Base-by-base conservation (phyloP, 2,113 vertebrate species). In the Talpa occidentalis region DNA sequence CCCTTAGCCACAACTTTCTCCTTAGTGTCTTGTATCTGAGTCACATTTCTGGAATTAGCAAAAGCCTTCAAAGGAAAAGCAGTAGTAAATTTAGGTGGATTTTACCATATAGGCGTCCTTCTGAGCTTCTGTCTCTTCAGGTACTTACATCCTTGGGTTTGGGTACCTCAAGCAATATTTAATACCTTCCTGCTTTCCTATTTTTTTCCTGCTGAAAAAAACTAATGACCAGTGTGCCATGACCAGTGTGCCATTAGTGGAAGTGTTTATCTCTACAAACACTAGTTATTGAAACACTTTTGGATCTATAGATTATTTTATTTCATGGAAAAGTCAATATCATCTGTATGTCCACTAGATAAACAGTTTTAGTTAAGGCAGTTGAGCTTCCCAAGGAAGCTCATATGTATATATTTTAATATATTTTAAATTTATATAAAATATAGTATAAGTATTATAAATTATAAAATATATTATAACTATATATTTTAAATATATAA, bases 231-330 rank as follows among this genome's bases (percentile, higher is more conserved):
- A 15, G 9, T 74, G 12, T 56, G 15, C n/a, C n/a, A 17, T 40
- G 30, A 12, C 37, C 47, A 15, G 9, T 74, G 12, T 56, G 15
- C n/a, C n/a, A 17, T 40, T 76, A 77, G 1, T 49, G 32, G 40
- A 77, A 90, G n/a, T 77, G 22, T 81, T 88, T 56, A 49, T 70
- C 62, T 62, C 42, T 84, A 21, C 42, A 54, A 15, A 78, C 37
- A 35, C 42, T 94, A 84, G 26, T 78, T 84, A 84, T 42, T 62
- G 52, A 84, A 90, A 84, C 72, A 90, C 24, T 37, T 88, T 66
- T 67, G 44, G 26, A 37, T 81, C 17, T 62, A 30, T 44, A 73
- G 22, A 12, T 35, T 2, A 52, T 66, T 85, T 72, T 67, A 44
- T 81, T 44, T 66, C 37, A 88, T 44, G 66, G 59, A 73, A 82